phyloP scores from a whole-genome alignment of 2,888 invertebrate species.

The Lordiphosa andalusiaca region DNA sequence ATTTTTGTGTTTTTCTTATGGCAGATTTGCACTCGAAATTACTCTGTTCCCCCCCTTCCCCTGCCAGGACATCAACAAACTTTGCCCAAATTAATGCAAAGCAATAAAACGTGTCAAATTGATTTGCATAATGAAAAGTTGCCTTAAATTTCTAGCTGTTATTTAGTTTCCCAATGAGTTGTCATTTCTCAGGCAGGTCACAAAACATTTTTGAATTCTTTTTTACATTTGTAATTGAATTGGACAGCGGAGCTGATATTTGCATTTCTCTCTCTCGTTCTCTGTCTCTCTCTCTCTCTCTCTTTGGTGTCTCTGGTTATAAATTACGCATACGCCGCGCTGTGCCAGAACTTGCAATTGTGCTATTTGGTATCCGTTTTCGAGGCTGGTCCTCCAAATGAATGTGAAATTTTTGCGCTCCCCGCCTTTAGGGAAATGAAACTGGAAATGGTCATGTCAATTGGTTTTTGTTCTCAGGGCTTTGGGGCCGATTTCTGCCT shows the following conservation, averaged over 20 bases:
- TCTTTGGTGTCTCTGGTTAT: conserved; percentile 67
- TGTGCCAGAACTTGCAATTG: conserved; percentile 47
- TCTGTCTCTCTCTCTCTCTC: neutral
- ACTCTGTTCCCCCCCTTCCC: conserved; percentile 17
- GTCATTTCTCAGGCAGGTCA: conserved; percentile 50
- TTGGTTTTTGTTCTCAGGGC: conserved; percentile 48
- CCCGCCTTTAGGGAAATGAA: conserved; percentile 16
- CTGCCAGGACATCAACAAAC: conserved; percentile 31
- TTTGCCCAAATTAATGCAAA: conserved; percentile 36
- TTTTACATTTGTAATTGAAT: conserved; percentile 55
- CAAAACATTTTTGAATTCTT: conserved; percentile 52
- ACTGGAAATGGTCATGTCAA: conserved; percentile 69
- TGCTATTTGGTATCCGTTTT: conserved; percentile 2
- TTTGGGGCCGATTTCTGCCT: conserved; percentile 35
- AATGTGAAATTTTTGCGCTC: conserved; percentile 1
- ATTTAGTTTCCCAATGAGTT: conserved; percentile 5
- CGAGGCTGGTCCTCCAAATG: conserved; percentile 1
- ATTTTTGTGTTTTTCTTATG: conserved; percentile 33
- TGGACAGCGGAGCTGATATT: conserved; percentile 51
- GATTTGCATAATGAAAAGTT: conserved; percentile 73
- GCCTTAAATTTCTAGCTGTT: conserved; percentile 42
- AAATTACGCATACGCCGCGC: conserved; percentile 72
- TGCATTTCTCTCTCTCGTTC: conserved; percentile 60
- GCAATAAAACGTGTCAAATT: conserved; percentile 66
- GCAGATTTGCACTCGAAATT: conserved; percentile 67